Conservation (phyloP, 2,888 invertebrate species). For the Drosophila anomalata region DNA sequence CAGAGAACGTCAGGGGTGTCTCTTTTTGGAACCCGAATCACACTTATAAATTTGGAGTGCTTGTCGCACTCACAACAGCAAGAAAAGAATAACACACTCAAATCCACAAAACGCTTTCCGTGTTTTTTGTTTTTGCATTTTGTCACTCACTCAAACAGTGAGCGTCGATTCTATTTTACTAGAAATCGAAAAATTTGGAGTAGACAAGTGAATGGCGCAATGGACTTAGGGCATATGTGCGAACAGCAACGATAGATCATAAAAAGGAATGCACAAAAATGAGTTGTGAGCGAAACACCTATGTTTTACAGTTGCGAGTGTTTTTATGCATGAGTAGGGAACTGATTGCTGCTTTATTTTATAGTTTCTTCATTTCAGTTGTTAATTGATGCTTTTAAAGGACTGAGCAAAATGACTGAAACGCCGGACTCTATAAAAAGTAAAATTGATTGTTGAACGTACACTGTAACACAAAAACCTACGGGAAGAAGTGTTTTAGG, state of each 20-base stretch:
- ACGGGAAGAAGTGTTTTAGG: conserved; percentile 32
- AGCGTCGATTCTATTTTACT: neutral
- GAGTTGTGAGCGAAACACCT: conserved; percentile 12
- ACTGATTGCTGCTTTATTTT: neutral
- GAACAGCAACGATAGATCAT: conserved; percentile 21
- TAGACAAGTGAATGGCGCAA: conserved; percentile 6
- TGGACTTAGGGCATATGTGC: conserved; percentile 7
- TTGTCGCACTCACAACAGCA: conserved; percentile 27
- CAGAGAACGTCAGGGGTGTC: conserved; percentile 20
- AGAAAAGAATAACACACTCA: conserved; percentile 27
- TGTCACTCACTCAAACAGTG: conserved; percentile 29
- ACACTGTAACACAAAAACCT: conserved; percentile 25
- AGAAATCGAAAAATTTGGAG: conserved; percentile 25
- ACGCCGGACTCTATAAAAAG: conserved; percentile 35
- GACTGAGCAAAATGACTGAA: conserved; percentile 31
- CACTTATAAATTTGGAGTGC: conserved; percentile 38
- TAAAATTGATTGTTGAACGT: conserved; percentile 38
- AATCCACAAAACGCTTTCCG: conserved; percentile 12
- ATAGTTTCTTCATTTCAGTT: conserved; percentile 19
- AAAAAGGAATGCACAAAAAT: conserved; percentile 28
- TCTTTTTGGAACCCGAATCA: conserved; percentile 28
- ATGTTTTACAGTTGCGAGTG: conserved; percentile 10
- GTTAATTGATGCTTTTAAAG: conserved; percentile 28
- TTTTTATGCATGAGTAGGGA: no score
- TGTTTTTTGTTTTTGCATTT: conserved; percentile 32